Evolutionary conservation across 2,113 vertebrate species (phyloP).

Genomic region (Dasyornis broadbenti): DNA sequence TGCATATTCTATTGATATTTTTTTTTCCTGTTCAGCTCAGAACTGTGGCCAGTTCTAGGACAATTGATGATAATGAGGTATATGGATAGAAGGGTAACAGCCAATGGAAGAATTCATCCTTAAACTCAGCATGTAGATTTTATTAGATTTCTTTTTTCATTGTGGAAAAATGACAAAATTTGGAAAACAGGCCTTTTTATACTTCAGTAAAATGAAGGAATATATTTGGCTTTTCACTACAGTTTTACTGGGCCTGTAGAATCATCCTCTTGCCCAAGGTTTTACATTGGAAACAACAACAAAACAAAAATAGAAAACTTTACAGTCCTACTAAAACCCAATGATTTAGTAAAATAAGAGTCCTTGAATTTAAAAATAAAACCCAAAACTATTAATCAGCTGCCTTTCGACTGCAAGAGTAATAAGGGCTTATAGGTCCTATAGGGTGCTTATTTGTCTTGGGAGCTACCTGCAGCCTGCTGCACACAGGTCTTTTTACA

Average conservation of each 20-base stretch:
- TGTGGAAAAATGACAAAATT: not conserved
- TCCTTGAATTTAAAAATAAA: conserved; percentile 45
- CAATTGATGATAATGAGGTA: not conserved
- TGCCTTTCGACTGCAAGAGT: not conserved
- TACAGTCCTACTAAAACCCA: not conserved
- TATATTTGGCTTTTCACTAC: not conserved
- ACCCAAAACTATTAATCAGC: not conserved
- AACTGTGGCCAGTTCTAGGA: not conserved
- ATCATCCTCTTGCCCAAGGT: not conserved
- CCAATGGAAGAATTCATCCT: not conserved
- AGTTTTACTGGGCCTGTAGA: not conserved
- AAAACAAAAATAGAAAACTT: not conserved
- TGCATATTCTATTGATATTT: not conserved
- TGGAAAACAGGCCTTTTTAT: not conserved
- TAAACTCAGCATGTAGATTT: not conserved
- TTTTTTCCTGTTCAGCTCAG: not conserved
- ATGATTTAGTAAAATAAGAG: conserved; percentile 17
- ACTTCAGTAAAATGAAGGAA: not conserved
- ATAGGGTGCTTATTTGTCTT: not conserved
- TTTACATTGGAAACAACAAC: not conserved
- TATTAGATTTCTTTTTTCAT: not conserved
- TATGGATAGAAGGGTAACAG: not conserved
- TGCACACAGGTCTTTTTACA: not conserved
- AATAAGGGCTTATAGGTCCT: not conserved
- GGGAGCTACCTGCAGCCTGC: conserved; percentile 1